Evolutionary conservation across 2,888 invertebrate genomes (phyloP), one percentile per base, ranked within the genome.

Genomic region (Tigriopus californicus): DNA sequence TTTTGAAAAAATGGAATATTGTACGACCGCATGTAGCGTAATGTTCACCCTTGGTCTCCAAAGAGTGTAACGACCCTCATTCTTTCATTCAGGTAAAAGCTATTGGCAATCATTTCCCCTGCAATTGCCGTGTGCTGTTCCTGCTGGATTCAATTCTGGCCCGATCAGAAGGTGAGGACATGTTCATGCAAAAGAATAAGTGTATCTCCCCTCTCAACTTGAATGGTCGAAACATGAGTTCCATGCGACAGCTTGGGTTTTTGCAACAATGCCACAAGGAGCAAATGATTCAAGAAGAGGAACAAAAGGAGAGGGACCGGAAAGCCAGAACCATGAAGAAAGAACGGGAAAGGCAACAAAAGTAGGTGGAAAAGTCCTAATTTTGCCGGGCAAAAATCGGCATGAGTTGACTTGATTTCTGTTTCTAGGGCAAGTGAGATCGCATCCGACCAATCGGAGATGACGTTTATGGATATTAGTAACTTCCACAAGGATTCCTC

Each of bases 21-120:
- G n/a, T n/a, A n/a, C n/a, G n/a, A n/a, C n/a, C n/a, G n/a, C n/a
- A n/a, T n/a, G n/a, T n/a, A n/a, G n/a, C n/a, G n/a, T n/a, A 18
- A 46, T 5, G 15, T 46, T 18, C 15, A 10, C 6, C 18, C 11
- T 47, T 20, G 11, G 12, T 5, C 3, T 47, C 18, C 18, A 10
- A 2, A 18, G n/a, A 12, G 1, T 47, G 22, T 4, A 11, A 47
- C n/a, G 1, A 5, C 47, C 33, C 33, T n/a, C 33, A 8, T 33
- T 44, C 18, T 44, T 10, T 18, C 5, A n/a, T 24, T 51, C 33
- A 51, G 52, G 52, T 51, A 2, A 24, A 15, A 22, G 52, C 24
- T 18, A 13, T 51, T 10, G 25, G 25, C n/a, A 51, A 51, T 51
- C 52, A 51, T 51, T 51, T 51, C 52, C 52, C 52, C 6, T 51